These are phyloP conservation scores for Darevskia nairensis DNA, from an alignment of 2,797 vertebrate genomes.

Conservation along the genomic window DNA sequence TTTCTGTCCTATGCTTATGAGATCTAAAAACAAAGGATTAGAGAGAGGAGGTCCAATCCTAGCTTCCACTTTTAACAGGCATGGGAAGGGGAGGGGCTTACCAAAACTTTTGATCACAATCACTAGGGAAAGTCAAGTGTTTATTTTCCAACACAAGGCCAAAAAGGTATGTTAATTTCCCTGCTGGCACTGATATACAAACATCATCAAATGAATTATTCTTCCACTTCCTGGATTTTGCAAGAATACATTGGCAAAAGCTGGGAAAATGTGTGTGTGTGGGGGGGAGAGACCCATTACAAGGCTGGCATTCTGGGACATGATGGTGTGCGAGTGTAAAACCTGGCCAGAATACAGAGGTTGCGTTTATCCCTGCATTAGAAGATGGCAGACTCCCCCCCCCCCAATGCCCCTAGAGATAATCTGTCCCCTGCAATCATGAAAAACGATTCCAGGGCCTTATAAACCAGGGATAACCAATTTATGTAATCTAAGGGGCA, in stretches of 20 bases:
- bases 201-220: background rate
- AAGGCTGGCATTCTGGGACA: background rate
- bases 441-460: background rate
- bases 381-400: background rate
- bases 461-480: background rate
- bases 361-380: background rate
- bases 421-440: background rate
- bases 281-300: background rate
- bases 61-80: background rate
- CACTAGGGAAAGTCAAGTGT: background rate
- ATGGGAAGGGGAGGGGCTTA: background rate
- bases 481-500: background rate
- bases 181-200: background rate
- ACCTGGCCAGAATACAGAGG: background rate
- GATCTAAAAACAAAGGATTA: background rate
- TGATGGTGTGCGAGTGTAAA: background rate
- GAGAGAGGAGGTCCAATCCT: background rate
- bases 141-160: background rate
- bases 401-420: background rate
- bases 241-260: background rate
- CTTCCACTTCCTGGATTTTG: background rate
- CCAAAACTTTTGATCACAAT: background rate
- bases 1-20: background rate
- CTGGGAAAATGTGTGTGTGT: fast-evolving
- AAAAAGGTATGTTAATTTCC: background rate